These are phyloP conservation scores for Cirrhinus molitorella DNA, from an alignment of 2,797 vertebrate species.

Conservation along the genomic window DNA sequence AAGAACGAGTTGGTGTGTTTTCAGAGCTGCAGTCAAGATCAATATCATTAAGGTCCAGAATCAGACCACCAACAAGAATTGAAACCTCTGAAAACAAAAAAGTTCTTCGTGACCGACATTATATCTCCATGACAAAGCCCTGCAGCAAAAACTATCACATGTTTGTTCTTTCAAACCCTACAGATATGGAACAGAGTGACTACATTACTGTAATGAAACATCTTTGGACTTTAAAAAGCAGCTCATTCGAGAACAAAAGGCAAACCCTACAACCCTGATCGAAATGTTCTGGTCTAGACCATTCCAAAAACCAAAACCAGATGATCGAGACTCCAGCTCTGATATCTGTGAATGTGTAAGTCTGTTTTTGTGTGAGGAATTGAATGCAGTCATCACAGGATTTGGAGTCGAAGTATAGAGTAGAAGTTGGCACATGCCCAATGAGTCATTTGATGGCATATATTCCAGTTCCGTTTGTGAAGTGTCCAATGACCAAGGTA, in stretches of 20 bases:
- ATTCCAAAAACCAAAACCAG: slow-evolving; percentile 28
- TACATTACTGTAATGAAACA: slow-evolving; percentile 18
- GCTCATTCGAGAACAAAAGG: slow-evolving; percentile 16
- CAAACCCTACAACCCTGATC: neutral
- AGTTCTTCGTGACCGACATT: neutral
- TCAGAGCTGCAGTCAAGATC: slow-evolving; percentile 37
- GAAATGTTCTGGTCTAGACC: slow-evolving; percentile 28
- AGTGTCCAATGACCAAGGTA: slow-evolving; percentile 24
- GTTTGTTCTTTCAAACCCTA: neutral
- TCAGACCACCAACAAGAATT: slow-evolving; percentile 8
- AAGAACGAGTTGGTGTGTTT: neutral
- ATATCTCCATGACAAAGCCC: neutral
- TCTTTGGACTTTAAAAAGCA: slow-evolving; percentile 33
- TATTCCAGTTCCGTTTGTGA: slow-evolving; percentile 18
- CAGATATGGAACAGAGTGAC: neutral
- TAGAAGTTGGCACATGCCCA: slow-evolving; percentile 35
- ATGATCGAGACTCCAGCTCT: slow-evolving; percentile 31
- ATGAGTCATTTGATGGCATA: slow-evolving; percentile 24
- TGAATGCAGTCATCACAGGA: slow-evolving; percentile 19
- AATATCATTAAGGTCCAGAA: slow-evolving; percentile 1
- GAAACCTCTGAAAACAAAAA: slow-evolving; percentile 3
- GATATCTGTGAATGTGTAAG: slow-evolving; percentile 5
- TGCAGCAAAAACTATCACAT: slow-evolving; percentile 1
- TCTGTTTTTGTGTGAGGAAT: slow-evolving; percentile 13
- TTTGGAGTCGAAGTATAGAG: neutral